These are phyloP conservation scores for Oscheius sp. DNA, from an alignment of 2,888 invertebrate species.

Conservation along the genomic window DNA sequence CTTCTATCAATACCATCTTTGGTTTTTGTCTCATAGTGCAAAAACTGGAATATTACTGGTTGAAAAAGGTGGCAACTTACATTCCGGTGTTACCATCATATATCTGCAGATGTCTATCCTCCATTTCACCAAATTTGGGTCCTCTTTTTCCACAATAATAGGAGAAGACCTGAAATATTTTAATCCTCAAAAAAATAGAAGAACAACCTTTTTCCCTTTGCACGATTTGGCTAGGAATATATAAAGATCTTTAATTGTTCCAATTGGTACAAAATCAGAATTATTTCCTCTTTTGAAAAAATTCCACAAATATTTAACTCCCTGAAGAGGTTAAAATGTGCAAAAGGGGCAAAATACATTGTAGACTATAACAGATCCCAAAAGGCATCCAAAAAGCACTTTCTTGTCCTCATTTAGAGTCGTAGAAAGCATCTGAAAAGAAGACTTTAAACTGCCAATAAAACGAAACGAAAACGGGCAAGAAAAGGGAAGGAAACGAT, in stretches of 20 bases:
- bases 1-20: constrained; percentile 40
- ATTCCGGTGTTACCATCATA: constrained; percentile 47
- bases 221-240: constrained; percentile 55
- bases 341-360: constrained; percentile 38
- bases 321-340: constrained; percentile 22
- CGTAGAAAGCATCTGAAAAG: background rate
- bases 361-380: constrained; percentile 48
- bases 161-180: constrained; percentile 48
- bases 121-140: constrained; percentile 38
- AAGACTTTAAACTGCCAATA: too few relatives aligned
- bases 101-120: constrained; percentile 48
- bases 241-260: constrained; percentile 47
- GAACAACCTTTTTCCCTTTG: constrained; percentile 29
- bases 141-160: constrained; percentile 49
- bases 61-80: constrained; percentile 23
- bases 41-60: constrained; percentile 37
- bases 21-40: constrained; percentile 52
- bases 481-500: too few relatives aligned
- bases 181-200: background rate
- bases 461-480: too few relatives aligned
- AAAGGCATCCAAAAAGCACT: constrained; percentile 45
- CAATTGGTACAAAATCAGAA: constrained; percentile 53
- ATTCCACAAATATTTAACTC: constrained; percentile 35
- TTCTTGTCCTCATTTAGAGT: constrained; percentile 35
- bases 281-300: background rate